Base-by-base conservation (phyloP, 2,113 vertebrate genomes). In the Dermatemys mawii region DNA sequence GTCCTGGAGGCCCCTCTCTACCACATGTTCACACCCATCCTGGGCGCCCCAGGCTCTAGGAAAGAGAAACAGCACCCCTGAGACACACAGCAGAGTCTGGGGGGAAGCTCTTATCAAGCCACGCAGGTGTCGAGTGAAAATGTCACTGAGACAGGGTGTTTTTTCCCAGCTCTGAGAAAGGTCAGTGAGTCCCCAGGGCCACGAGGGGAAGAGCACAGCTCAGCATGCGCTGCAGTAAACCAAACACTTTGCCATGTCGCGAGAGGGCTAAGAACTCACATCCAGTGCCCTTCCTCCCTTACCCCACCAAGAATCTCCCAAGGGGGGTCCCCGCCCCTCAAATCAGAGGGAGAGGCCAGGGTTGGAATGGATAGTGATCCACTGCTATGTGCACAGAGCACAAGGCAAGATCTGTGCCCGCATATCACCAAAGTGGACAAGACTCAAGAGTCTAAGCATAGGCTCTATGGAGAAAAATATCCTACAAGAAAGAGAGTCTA, bases 401-500 rank as follows among this genome's bases (percentile, higher is more conserved):
- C 12, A 78, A 50, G 86, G 70, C 41, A 70, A 0, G 0, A 27
- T 19, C n/a, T 90, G 48, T 24, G 41, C 67, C 50, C 51, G 14
- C 27, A 53, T 16, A 83, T 63, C 19, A 84, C 21, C 48, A 2
- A 0, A n/a, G 55, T 4, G 78, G 16, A 44, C 38, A 75, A n/a
- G 1, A 81, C 49, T 46, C 35, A 88, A 86, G 41, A 2, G 9
- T 29, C 14, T 11, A 67, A 50, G 26, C 24, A 87, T 46, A 73
- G 54, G 54, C 48, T 32, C 76, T 93, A 9, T 82, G 51, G 89
- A 93, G 55, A 96, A 91, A 26, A 89, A 88, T 94, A 60, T 81
- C 67, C 90, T 84, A 60, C 19, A 27, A 83, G 29, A 89, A 93
- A 83, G 91, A 80, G 2, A 83, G 51, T 63, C 32, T 29, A 38